Evolutionary conservation across 2,888 invertebrate species (phyloP).

Genomic region (Bombylius discolor): DNA sequence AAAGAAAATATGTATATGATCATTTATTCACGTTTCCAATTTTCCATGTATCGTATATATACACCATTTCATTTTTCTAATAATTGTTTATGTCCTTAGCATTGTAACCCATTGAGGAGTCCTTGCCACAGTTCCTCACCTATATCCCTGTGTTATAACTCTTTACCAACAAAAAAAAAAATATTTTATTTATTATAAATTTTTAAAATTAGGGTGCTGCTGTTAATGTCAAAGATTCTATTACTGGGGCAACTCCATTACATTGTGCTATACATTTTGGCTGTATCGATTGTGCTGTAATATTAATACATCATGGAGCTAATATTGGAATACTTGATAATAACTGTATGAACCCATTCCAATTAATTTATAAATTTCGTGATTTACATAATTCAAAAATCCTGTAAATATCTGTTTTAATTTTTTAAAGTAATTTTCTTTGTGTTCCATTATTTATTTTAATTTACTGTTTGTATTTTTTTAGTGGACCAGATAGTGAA

Average conservation of each 20-base stretch:
- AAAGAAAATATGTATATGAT: no score
- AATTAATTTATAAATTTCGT: conserved; percentile 30
- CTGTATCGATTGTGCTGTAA: conserved; percentile 58
- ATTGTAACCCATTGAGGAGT: no score
- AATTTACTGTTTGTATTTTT: conserved; percentile 16
- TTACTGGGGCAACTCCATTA: conserved; percentile 58
- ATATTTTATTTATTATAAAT: not conserved
- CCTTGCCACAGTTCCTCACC: not conserved
- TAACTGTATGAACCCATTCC: conserved; percentile 28
- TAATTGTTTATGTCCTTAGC: not conserved
- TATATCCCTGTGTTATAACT: not conserved
- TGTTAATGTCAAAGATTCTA: conserved; percentile 27
- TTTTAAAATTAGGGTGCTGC: conserved; percentile 24
- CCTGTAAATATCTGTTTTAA: not conserved
- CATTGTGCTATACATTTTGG: conserved; percentile 75
- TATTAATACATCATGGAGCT: conserved; percentile 51
- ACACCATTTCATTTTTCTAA: no score
- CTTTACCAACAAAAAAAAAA: not conserved
- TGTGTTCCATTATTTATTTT: no score
- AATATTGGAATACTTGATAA: conserved; percentile 28
- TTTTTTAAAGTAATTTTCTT: no score
- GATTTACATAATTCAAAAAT: conserved; percentile 38
- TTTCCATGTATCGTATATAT: no score
- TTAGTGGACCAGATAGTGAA: conserved; percentile 37
- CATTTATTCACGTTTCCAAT: no score